Base-by-base conservation (phyloP, 2,113 vertebrate species). In the Aplodontia rufa region DNA sequence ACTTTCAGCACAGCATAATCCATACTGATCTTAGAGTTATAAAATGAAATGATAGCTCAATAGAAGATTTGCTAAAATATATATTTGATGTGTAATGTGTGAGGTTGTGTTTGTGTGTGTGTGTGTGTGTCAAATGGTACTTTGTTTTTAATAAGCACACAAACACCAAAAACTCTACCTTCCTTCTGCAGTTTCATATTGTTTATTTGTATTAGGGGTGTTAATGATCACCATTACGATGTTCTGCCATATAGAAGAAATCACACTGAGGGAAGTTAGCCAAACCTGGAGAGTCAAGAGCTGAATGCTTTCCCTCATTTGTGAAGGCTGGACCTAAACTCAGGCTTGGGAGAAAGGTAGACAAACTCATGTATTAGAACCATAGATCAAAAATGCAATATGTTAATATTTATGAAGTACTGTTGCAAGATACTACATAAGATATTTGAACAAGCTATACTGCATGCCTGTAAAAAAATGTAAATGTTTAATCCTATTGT, bases 81-180 rank as follows among this genome's bases (percentile, higher is more conserved):
- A 37, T 37, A 78, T 13, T 40, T 55, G 4, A 37, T 74, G 85
- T 88, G 19, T 75, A 45, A 4, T 2, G 1, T 87, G n/a, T n/a
- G n/a, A n/a, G n/a, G n/a, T n/a, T n/a, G 8, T 87, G 20, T 72
- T 5, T 8, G 1, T 91, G 22, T 13, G 4, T 40, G 17, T 49
- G 9, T 60, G 40, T 75, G 62, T 66, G 62, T 66, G 62, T 30
- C 74, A 94, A 91, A 64, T n/a, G 66, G 8, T 85, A 8, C 3
- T 51, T 1, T 94, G 19, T 96, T 93, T 92, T 75, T 28, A 87
- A 1, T 80, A 92, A 76, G 37, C 76, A 78, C 68, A 47, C 62
- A 95, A 95, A 91, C 13, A 66, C 5, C 17, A 75, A 85, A 85
- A 51, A 32, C 28, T 68, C 14, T 40, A 19, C 26, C 4, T 8